These are phyloP conservation scores for Scolopax mira DNA, from an alignment of 2,113 vertebrate genomes.

Conservation along the genomic window DNA sequence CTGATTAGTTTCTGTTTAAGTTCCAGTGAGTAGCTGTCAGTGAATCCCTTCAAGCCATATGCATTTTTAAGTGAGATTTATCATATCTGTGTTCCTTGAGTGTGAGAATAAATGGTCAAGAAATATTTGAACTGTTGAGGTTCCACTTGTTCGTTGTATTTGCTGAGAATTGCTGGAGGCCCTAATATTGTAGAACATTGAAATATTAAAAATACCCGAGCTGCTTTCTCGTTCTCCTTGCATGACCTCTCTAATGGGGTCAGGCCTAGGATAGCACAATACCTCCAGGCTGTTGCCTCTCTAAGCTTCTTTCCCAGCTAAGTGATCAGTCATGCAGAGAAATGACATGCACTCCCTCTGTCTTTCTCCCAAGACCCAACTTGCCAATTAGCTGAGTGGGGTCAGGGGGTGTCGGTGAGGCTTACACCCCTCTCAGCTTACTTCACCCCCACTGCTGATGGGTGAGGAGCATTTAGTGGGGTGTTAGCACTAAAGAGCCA, in stretches of 20 bases:
- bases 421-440: not conserved
- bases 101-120: not conserved
- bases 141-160: not conserved
- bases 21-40: not conserved
- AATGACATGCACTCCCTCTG: not conserved
- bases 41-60: not conserved
- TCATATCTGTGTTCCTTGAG: not conserved
- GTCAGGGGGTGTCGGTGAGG: not conserved
- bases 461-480: fast-evolving
- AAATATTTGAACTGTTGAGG: not conserved
- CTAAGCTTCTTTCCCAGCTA: conserved; percentile 54
- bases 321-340: conserved; percentile 60
- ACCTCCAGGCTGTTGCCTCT: conserved; percentile 35
- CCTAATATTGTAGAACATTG: not conserved
- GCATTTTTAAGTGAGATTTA: not conserved
- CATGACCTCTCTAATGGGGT: conserved; percentile 39
- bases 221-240: conserved; percentile 39
- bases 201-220: not conserved
- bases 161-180: not conserved
- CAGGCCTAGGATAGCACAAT: conserved; percentile 22
- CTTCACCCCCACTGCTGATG: not conserved
- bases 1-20: not conserved
- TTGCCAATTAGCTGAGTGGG: conserved; percentile 21
- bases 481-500: not conserved
- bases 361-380: conserved; percentile 30